A percentile compares a stretch with the other conserved stretches of the same genome.
Conservation (phyloP, 2,888 invertebrate species). For the Erebia ligea region DNA sequence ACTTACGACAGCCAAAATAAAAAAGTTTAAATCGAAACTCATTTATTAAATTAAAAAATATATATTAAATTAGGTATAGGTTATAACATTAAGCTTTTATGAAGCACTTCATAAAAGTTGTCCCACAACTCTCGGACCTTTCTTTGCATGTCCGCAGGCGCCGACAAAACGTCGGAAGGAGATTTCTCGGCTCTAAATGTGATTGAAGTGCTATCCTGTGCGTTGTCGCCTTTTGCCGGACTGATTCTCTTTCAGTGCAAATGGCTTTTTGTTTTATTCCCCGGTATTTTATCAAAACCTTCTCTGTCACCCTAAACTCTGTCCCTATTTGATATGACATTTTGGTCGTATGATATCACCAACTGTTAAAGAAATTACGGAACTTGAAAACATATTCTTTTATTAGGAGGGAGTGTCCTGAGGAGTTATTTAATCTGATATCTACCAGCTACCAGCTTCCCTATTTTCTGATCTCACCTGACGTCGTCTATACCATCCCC, state of each 20-base stretch:
- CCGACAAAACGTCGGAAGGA: slow-evolving; percentile 35
- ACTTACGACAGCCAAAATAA: no score
- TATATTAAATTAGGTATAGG: no score
- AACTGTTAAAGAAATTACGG: no score
- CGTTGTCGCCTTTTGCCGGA: slow-evolving; percentile 31
- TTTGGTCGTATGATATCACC: neutral
- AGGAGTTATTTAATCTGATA: no score
- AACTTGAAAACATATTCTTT: no score
- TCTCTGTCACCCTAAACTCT: neutral
- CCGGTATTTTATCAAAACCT: neutral
- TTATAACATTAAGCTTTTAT: no score
- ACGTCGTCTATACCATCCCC: no score
- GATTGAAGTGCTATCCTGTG: slow-evolving; percentile 42
- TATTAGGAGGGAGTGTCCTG: no score
- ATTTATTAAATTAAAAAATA: no score
- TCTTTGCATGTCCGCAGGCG: slow-evolving; percentile 17
- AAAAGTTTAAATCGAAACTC: no score
- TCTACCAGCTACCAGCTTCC: no score
- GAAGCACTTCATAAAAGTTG: neutral
- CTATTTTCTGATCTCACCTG: no score
- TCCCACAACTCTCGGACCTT: neutral
- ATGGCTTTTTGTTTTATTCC: slow-evolving; percentile 28
- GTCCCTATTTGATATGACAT: neutral
- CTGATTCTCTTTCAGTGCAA: slow-evolving; percentile 35
- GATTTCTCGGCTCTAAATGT: slow-evolving; percentile 43